Percentiles rank a stretch among this genome's conserved stretches.
Conservation (phyloP, 2,797 vertebrate genomes). For the Synanceia verrucosa region DNA sequence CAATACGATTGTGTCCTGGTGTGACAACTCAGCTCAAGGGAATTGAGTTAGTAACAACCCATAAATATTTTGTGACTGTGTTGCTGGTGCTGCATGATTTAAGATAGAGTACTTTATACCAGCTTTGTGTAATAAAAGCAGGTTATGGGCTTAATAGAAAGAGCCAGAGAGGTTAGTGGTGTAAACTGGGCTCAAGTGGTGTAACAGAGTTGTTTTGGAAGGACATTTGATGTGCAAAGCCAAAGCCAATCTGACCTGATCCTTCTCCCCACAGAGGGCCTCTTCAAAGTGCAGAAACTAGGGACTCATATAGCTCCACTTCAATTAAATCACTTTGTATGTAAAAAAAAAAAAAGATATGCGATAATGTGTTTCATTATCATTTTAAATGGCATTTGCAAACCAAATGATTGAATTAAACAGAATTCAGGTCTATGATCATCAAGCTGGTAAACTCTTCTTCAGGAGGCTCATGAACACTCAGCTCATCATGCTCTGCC, state of each 20-base stretch:
- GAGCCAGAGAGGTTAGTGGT: not conserved
- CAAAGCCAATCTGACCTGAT: slow-evolving; percentile 17
- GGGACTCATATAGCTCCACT: slow-evolving; percentile 16
- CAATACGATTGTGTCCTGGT: slow-evolving; percentile 24
- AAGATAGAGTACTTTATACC: too few relatives aligned
- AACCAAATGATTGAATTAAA: slow-evolving; percentile 27
- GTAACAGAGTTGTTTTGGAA: not conserved
- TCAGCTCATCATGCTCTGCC: slow-evolving; percentile 10
- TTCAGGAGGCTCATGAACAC: not conserved
- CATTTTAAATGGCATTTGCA: slow-evolving; percentile 28
- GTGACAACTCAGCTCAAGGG: slow-evolving; percentile 34
- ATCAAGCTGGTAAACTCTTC: not conserved
- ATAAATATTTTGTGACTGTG: slow-evolving; percentile 41
- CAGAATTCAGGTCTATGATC: not conserved
- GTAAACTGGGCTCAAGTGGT: not conserved
- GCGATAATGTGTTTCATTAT: slow-evolving; percentile 18
- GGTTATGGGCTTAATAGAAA: slow-evolving; percentile 5
- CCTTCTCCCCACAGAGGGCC: not conserved
- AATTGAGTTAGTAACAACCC: slow-evolving; percentile 36
- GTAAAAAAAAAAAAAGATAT: slow-evolving; percentile 1
- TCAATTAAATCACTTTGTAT: slow-evolving; percentile 13
- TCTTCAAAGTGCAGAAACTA: slow-evolving; percentile 10
- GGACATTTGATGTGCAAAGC: slow-evolving; percentile 18
- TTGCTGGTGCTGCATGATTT: slow-evolving; percentile 34
- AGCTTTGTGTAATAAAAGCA: slow-evolving; percentile 25